Evolutionary conservation across 2,888 invertebrate species (phyloP), one percentile per base, ranked within the genome.

Genomic region (Tetrapedia diversipes): DNA sequence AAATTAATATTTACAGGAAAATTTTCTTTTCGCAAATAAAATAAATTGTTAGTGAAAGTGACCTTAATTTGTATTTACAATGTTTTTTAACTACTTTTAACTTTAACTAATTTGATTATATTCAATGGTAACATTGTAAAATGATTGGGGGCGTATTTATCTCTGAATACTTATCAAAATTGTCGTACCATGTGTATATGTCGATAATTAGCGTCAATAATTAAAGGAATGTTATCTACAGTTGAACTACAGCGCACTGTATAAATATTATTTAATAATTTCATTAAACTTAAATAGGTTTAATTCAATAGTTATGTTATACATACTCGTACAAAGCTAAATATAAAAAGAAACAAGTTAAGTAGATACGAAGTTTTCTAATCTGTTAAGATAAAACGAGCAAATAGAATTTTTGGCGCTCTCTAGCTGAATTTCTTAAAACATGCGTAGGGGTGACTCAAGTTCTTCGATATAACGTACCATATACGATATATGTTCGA

Each of bases 131-230:
- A 47, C 16, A 11, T 4, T 22, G 57, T 39, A 64, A 65, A 37
- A 29, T 43, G 54, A 75, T 75, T 43, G 10, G 75, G 75, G 77
- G 77, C 75, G 77, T 69, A 59, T 47, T 37, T 0, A 29, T 27
- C 24, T n/a, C 32, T 10, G 39, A 27, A 29, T 22, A 39, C 24
- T 24, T 59, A 47, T 45, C 39, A 43, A 22, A 24, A 22, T 22
- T 59, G 41, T 47, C 45, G 11, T 29, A 8, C 27, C 32, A 24
- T 56, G 3, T 14, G 11, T 27, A 2, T 32, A 29, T 16, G 19
- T 32, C 6, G 2, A 41, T 22, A 54, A 43, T n/a, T 32, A n/a
- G 7, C 2, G 1, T 27, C n/a, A 27, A 7, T 27, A 2, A 41
- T 8, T 19, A 27, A 1, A 14, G 11, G 19, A 41, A 14, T 41